Evolutionary conservation across 2,888 invertebrate genomes (phyloP).

Genomic region (Rhaphigaster nebulosa): DNA sequence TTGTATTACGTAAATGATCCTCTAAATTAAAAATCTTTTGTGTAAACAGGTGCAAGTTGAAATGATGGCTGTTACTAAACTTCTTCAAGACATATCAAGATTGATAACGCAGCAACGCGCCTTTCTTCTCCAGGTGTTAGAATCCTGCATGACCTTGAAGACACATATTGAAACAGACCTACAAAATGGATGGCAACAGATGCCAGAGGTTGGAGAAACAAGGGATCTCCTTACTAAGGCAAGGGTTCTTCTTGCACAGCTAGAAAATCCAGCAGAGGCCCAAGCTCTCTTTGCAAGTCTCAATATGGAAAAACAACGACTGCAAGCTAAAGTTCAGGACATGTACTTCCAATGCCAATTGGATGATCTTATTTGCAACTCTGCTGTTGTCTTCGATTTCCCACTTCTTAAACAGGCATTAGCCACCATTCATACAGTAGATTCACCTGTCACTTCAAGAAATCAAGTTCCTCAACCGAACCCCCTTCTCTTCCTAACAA

Average conservation of each 20-base stretch:
- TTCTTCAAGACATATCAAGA: constrained; percentile 79
- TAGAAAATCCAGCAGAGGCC: constrained; percentile 75
- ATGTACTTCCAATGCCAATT: constrained; percentile 81
- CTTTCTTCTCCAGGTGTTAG: constrained; percentile 79
- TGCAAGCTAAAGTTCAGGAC: constrained; percentile 77
- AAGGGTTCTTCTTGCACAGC: constrained; percentile 74
- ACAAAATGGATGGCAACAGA: constrained; percentile 77
- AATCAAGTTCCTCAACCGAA: constrained; percentile 70
- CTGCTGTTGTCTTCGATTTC: constrained; percentile 78
- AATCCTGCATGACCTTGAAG: constrained; percentile 81
- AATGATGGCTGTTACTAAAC: constrained; percentile 78
- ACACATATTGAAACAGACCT: constrained; percentile 83
- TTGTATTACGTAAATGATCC: no score
- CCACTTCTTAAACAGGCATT: constrained; percentile 78
- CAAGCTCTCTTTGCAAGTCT: constrained; percentile 75
- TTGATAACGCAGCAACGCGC: constrained; percentile 80
- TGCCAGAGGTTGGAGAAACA: constrained; percentile 77
- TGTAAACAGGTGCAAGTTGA: constrained; percentile 74
- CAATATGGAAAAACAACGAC: constrained; percentile 76
- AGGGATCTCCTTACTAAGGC: constrained; percentile 76
- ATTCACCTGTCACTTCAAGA: constrained; percentile 69
- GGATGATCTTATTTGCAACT: constrained; percentile 79
- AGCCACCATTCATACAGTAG: constrained; percentile 75
- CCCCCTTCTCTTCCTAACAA: constrained; percentile 80
- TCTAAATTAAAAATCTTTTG: constrained; percentile 7